A percentile compares a stretch with the other conserved stretches of the same genome.
Evolutionary conservation across 2,888 invertebrate genomes (phyloP).

Genomic region (Sarcophaga carnaria): DNA sequence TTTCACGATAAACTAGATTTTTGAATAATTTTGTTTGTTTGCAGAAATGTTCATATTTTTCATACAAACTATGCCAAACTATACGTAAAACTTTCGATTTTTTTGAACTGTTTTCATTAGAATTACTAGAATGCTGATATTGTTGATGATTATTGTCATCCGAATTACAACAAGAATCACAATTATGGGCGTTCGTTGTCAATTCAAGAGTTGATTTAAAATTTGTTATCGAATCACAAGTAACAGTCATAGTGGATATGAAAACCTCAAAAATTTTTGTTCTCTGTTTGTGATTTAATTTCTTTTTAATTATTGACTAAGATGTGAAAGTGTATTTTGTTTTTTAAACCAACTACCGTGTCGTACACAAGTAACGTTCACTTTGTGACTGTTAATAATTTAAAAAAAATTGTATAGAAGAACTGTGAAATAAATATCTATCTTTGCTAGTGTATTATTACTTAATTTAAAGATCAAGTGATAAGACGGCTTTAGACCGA

Average conservation of each 20-base stretch:
- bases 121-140: neutral
- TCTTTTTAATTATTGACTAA: conserved; percentile 18
- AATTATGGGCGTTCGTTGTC: conserved; percentile 32
- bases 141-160: conserved; percentile 28
- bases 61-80: conserved; percentile 75
- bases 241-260: conserved; percentile 55
- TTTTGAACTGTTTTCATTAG: conserved; percentile 36
- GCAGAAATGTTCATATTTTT: conserved; percentile 74
- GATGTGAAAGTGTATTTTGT: conserved; percentile 8
- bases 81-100: conserved; percentile 71
- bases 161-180: conserved; percentile 9
- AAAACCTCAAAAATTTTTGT: neutral
- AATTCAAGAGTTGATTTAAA: conserved; percentile 63
- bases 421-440: conserved; percentile 43
- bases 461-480: conserved; percentile 76
- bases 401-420: conserved; percentile 40
- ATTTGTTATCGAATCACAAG: conserved; percentile 51
- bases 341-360: conserved; percentile 24
- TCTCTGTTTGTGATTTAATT: conserved; percentile 13
- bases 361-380: conserved; percentile 46
- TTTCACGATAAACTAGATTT: conserved; percentile 72
- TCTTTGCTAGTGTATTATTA: conserved; percentile 72
- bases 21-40: conserved; percentile 66
- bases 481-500: conserved; percentile 65
- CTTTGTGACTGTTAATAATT: conserved; percentile 43